These are phyloP conservation scores for Notarius quadriscutis DNA, from an alignment of 2,113 vertebrate species.

Conservation along the genomic window DNA sequence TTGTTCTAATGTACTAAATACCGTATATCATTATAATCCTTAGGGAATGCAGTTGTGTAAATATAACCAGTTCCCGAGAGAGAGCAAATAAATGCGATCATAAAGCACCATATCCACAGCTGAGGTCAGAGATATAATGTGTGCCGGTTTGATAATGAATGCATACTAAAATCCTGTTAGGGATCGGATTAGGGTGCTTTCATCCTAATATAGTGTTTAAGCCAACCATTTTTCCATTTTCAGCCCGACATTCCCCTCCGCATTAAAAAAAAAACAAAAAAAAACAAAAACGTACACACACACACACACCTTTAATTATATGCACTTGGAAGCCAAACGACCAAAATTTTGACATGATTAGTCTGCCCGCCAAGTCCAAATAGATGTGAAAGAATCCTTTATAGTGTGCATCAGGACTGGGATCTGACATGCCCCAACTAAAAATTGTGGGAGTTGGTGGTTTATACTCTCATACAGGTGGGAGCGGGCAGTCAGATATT, in stretches of 20 bases:
- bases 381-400: background rate
- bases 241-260: background rate
- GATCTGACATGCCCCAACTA: background rate
- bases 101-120: background rate
- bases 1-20: background rate
- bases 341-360: background rate
- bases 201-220: background rate
- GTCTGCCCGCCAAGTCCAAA: too few species aligned
- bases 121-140: slow-evolving; percentile 23
- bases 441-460: background rate
- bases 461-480: background rate
- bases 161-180: background rate
- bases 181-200: background rate
- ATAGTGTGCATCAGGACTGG: background rate
- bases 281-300: too few species aligned
- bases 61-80: background rate
- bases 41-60: slow-evolving; percentile 1
- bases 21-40: background rate
- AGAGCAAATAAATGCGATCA: background rate
- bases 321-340: background rate
- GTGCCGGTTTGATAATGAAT: background rate
- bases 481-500: background rate
- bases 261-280: too few species aligned
- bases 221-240: background rate
- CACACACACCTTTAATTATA: background rate